Base-by-base conservation (phyloP, 1,140 invertebrate genomes). In the Limonius californicus region DNA sequence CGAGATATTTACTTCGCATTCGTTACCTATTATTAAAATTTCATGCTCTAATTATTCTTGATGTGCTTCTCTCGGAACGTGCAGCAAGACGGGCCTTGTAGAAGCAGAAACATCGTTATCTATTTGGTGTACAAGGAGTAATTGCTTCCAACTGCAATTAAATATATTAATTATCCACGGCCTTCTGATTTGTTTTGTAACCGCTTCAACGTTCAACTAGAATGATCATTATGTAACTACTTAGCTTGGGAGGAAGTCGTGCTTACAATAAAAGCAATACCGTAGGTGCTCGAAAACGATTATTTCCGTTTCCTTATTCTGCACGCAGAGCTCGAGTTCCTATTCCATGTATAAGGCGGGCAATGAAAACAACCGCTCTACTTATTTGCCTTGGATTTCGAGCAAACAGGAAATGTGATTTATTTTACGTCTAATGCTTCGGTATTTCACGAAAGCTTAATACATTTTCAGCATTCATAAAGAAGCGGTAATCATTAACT, bases 301-400 rank as follows among this genome's bases (percentile, higher is more conserved):
- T 50, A 19, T 50, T 50, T 50, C 45, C 45, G 45, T 50, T 50
- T 50, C 45, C 45, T 50, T 50, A 50, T 50, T 50, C n/a, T 18
- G 43, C 7, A 45, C 43, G 15, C 43, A 8, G 43, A 15, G 16
- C 43, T 18, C 43, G n/a, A 45, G 15, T 45, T 45, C 43, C 43
- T 45, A 8, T 45, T 45, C 43, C 43, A 45, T 14, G 15, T 45
- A 18, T 45, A 45, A 6, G 4, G n/a, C 16, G 43, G 15, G 16
- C 15, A 45, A 18, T 18, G 16, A 45, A 45, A 45, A 4, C 4
- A 32, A n/a, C n/a, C 27, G 27, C 27, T 32, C 27, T 11, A 32
- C 27, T 32, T 32, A n/a, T n/a, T n/a, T n/a, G n/a, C n/a, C n/a
- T n/a, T n/a, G n/a, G n/a, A n/a, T n/a, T n/a, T n/a, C n/a, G n/a